A percentile compares a stretch with the other conserved stretches of the same genome.
These are phyloP conservation scores for Sus cebifrons DNA, from an alignment of 2,797 vertebrate genomes.

Conservation along the genomic window DNA sequence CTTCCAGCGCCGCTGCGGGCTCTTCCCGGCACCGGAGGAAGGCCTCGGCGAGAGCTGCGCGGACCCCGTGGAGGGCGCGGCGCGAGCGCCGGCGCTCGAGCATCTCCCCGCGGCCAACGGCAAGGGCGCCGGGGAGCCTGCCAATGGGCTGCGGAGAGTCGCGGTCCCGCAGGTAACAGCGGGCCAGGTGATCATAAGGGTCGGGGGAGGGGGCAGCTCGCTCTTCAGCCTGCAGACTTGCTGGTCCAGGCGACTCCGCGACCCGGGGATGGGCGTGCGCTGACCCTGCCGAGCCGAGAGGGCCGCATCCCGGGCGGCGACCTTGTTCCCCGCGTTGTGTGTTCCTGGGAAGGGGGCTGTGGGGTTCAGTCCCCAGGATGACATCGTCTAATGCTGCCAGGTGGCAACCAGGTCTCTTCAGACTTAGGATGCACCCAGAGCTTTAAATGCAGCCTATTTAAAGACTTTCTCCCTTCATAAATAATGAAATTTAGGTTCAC, in stretches of 20 bases:
- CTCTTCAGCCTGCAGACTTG: neutral
- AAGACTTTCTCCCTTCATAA: neutral
- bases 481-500: neutral
- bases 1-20: slow-evolving; percentile 96
- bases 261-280: neutral
- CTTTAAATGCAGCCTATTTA: neutral
- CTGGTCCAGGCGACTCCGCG: neutral
- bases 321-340: neutral
- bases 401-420: neutral
- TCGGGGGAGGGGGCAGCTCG: neutral
- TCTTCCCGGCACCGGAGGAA: slow-evolving; percentile 87
- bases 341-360: neutral
- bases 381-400: neutral
- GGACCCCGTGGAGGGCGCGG: neutral
- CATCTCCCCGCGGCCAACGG: neutral
- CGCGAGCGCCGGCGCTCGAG: neutral
- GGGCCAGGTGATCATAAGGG: slow-evolving; percentile 8
- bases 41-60: neutral
- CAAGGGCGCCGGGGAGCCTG: slow-evolving; percentile 19
- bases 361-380: neutral
- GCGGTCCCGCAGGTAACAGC: slow-evolving; percentile 76
- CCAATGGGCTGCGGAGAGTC: slow-evolving; percentile 20
- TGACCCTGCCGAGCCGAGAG: neutral
- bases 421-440: neutral
- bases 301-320: neutral